Evolutionary conservation across 2,797 vertebrate genomes (phyloP).

Genomic region (Myotis findleyi): DNA sequence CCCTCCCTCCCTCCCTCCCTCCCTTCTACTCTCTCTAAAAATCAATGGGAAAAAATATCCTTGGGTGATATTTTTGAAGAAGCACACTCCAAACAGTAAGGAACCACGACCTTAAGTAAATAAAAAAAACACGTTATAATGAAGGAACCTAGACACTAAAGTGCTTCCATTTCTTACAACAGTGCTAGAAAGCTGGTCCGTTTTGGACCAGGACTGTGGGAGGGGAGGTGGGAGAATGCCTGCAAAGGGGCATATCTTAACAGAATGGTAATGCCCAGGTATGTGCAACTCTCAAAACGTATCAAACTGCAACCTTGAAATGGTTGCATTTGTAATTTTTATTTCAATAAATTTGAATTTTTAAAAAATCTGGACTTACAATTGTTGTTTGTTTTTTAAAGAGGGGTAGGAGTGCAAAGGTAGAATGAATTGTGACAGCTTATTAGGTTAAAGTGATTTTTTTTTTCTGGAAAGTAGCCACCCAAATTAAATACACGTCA

Average conservation of each 20-base stretch:
- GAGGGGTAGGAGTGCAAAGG: neutral
- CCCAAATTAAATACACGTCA: conserved; percentile 37
- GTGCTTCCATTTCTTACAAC: neutral
- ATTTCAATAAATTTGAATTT: neutral
- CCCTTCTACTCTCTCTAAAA: too few species aligned
- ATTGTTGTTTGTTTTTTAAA: neutral
- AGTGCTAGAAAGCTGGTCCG: neutral
- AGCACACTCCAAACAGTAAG: too few species aligned
- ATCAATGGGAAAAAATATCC: too few species aligned
- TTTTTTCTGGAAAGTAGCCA: conserved; percentile 20
- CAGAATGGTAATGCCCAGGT: neutral
- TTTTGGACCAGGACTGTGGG: too few species aligned
- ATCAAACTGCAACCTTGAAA: neutral
- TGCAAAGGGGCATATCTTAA: neutral
- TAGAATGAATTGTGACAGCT: conserved; percentile 8
- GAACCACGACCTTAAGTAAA: too few species aligned
- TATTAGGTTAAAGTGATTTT: neutral
- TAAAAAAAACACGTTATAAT: neutral
- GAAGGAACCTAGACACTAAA: neutral
- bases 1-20: too few species aligned
- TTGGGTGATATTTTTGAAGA: too few species aligned
- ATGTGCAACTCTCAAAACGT: neutral
- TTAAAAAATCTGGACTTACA: neutral
- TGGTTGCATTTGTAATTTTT: neutral
- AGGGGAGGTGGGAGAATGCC: neutral